Evolutionary conservation across 2,888 invertebrate species (phyloP), one percentile per base, ranked within the genome.

Genomic region (Erpobdella octoculata): DNA sequence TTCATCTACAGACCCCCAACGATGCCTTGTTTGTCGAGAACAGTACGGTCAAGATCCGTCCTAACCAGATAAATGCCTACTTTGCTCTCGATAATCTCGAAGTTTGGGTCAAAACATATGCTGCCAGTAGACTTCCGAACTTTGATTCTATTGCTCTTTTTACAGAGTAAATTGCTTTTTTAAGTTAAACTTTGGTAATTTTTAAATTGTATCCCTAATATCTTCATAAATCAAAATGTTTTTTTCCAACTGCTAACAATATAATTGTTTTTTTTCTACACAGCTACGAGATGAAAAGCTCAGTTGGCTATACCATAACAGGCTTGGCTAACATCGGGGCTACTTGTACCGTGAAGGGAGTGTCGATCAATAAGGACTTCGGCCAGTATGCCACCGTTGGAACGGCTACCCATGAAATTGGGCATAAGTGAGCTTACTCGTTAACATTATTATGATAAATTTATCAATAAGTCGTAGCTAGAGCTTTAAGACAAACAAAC

Each of bases 341-440:
- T 15, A 41, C 66, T n/a, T 73, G 73, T 41, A 65, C 71, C 31
- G 15, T 25, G 0, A 33, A 28, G 59, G 48, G 72, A 15, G 73
- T 64, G 12, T 70, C 74, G 2, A 62, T 75, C 48, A 72, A 69
- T 58, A 62, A 66, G 18, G 74, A 75, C 35, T 38, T 37, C 21
- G 72, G 74, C 9, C 38, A 69, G n/a, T 74, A 71, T 48, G 71
- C 69, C 53, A 37, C 73, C 33, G 73, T 73, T 33, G 73, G 71
- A 59, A 75, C 76, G 15, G 70, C 65, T 2, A 74, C 78, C 0
- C 78, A 78, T 64, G 78, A 78, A 61, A 67, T 78, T 28, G 78
- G 77, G 8, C 78, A 78, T 72, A 72, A 64, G 72, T 72, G 25
- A 31, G 69, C 62, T n/a, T 31, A 58, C 15, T 5, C 2, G 21